A percentile compares a stretch with the other conserved stretches of the same genome.
Evolutionary conservation across 2,888 invertebrate genomes (phyloP).

Genomic region (Synanthedon tipuliformis): DNA sequence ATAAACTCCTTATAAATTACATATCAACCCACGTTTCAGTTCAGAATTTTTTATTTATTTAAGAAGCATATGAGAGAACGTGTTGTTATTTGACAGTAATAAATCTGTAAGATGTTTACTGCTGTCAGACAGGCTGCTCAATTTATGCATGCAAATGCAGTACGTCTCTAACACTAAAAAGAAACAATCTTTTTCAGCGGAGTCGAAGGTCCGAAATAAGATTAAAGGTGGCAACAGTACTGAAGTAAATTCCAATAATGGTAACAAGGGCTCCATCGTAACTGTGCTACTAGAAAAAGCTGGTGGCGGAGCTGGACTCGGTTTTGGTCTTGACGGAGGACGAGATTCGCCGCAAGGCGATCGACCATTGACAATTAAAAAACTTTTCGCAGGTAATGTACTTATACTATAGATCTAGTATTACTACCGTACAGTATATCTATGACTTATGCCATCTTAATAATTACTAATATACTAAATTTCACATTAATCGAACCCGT

Average conservation of each 20-base stretch:
- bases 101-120: no score
- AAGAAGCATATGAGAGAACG: no score
- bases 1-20: neutral
- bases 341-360: slow-evolving; percentile 91
- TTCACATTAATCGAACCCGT: no score
- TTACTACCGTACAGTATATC: no score
- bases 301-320: slow-evolving; percentile 84
- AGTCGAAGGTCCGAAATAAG: slow-evolving; percentile 47
- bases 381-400: slow-evolving; percentile 89
- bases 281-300: slow-evolving; percentile 67
- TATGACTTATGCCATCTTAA: no score
- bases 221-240: slow-evolving; percentile 1
- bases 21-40: neutral
- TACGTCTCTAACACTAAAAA: no score
- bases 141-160: no score
- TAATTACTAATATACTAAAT: neutral
- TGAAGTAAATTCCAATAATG: slow-evolving; percentile 10
- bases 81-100: no score
- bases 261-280: slow-evolving; percentile 33
- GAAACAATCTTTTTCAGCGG: slow-evolving; percentile 29
- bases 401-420: no score
- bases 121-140: no score
- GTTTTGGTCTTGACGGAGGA: slow-evolving; percentile 95
- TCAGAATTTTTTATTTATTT: no score
- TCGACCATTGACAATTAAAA: slow-evolving; percentile 88